These are phyloP conservation scores for Hoplostethus atlanticus DNA, from an alignment of 2,797 vertebrate genomes.

Conservation along the genomic window DNA sequence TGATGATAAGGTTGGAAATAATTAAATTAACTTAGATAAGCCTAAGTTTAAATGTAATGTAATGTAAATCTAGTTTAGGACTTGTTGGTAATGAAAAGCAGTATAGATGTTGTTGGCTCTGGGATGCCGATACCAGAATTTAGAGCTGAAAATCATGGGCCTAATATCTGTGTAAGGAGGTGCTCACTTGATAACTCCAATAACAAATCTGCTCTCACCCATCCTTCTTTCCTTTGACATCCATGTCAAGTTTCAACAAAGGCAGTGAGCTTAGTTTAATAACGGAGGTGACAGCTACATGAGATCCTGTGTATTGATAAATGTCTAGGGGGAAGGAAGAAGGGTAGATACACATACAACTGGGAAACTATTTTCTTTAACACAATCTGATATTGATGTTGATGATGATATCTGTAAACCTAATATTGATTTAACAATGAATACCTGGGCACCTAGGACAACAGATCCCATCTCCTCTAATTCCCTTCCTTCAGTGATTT, in stretches of 20 bases:
- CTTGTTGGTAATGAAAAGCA: too few relatives aligned
- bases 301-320: constrained; percentile 20
- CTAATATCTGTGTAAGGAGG: constrained; percentile 24
- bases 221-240: constrained; percentile 22
- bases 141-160: constrained; percentile 31
- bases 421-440: background rate
- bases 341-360: background rate
- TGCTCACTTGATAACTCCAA: constrained; percentile 31
- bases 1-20: too few relatives aligned
- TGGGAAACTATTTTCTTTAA: background rate
- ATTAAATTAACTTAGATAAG: too few relatives aligned
- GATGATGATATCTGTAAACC: background rate
- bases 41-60: too few relatives aligned
- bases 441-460: constrained; percentile 3
- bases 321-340: constrained; percentile 3
- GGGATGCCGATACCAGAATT: background rate
- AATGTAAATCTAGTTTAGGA: too few relatives aligned
- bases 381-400: constrained; percentile 5
- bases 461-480: constrained; percentile 30
- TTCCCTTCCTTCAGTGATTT: constrained; percentile 23
- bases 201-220: constrained; percentile 19
- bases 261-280: constrained; percentile 25
- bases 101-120: too few relatives aligned
- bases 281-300: constrained; percentile 35
- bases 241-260: constrained; percentile 36